Evolutionary conservation across 2,113 vertebrate genomes (phyloP).

Genomic region (Rhinopithecus roxellana): DNA sequence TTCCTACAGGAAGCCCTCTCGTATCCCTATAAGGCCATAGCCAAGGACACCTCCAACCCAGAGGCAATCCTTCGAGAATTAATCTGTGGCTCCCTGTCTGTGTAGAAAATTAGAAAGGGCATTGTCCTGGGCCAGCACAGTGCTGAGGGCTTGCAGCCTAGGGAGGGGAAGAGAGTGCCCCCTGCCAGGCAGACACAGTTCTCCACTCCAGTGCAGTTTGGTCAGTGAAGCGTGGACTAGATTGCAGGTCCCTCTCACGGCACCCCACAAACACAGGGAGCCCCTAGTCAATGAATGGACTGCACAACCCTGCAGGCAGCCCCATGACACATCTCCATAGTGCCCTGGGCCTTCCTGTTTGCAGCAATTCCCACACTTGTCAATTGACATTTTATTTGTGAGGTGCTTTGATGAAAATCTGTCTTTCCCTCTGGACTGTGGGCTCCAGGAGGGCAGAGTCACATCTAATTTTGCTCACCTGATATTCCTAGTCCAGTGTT

Average conservation of each 20-base stretch:
- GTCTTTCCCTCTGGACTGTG: not conserved
- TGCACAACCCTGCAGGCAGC: not conserved
- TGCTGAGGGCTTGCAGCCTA: too few relatives aligned
- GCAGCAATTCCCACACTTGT: not conserved
- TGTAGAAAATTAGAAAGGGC: not conserved
- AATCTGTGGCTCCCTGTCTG: too few relatives aligned
- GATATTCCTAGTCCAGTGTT: not conserved
- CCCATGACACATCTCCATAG: not conserved
- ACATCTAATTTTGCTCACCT: not conserved
- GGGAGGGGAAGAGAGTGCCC: rapidly evolving
- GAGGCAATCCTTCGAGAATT: too few relatives aligned
- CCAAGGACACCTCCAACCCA: not conserved
- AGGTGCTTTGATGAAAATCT: not conserved
- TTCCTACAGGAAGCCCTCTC: not conserved
- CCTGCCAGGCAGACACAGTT: not conserved
- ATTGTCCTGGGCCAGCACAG: not conserved
- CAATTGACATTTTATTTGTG: not conserved
- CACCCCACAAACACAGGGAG: too few relatives aligned
- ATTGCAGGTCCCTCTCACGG: not conserved
- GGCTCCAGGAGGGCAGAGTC: not conserved
- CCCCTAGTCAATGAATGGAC: not conserved
- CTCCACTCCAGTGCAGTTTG: too few relatives aligned
- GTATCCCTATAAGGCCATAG: not conserved
- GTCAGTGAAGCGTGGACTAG: not conserved
- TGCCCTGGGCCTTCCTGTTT: not conserved